These are phyloP conservation scores for Sebastes taczanowskii DNA, from an alignment of 2,797 vertebrate species.

Conservation along the genomic window DNA sequence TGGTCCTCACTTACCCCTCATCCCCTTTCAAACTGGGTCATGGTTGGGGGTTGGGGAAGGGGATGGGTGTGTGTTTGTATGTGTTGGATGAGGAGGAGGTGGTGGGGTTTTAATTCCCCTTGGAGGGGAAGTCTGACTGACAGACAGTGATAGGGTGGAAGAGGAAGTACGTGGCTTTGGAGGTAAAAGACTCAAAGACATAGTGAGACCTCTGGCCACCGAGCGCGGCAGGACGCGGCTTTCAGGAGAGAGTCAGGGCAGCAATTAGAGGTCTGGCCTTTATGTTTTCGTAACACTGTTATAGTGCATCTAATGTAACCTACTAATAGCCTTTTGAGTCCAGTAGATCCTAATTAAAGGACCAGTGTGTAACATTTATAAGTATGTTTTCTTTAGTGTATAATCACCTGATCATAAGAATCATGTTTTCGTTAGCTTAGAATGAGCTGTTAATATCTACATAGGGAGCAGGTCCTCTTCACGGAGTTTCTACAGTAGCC, in stretches of 20 bases:
- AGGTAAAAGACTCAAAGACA: constrained; percentile 31
- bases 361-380: background rate
- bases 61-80: constrained; percentile 20
- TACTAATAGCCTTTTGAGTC: background rate
- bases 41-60: constrained; percentile 60
- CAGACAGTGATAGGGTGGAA: constrained; percentile 39
- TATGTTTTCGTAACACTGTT: constrained; percentile 10
- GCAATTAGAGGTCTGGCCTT: constrained; percentile 15
- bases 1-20: constrained; percentile 78
- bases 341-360: background rate
- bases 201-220: constrained; percentile 27
- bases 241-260: background rate
- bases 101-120: constrained; percentile 63
- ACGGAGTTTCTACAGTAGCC: background rate
- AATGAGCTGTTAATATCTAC: background rate
- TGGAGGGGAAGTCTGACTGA: constrained; percentile 41
- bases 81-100: constrained; percentile 35
- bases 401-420: background rate
- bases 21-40: constrained; percentile 81
- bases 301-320: background rate
- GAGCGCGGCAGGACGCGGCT: background rate
- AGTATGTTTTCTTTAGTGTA: background rate
- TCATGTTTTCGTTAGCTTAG: background rate
- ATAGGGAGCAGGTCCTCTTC: background rate
- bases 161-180: constrained; percentile 10